Base-by-base conservation (phyloP, 92 coral and sea anemone genomes). In the Diadumene lineata region DNA sequence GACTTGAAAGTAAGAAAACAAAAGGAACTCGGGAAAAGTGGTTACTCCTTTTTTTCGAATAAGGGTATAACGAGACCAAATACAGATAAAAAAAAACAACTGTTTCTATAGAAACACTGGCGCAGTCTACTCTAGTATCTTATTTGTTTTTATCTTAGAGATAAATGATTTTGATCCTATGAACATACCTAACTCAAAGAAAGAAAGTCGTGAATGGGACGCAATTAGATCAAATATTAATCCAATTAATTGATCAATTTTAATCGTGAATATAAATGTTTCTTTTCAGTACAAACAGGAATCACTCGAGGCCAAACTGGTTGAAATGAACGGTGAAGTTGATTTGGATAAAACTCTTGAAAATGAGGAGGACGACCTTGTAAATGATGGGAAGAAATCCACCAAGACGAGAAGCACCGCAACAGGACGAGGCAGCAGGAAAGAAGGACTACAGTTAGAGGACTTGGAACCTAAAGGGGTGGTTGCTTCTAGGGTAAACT, bases 401-500 rank as follows among this genome's bases (percentile, higher is more conserved):
- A 53, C 17, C 31, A 60, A 38, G 27, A 22, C 66, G 21, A 68
- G 58, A 56, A 50, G 61, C 33, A 48, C 56, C n/a, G 58, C 8
- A 46, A 30, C 24, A 16, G 70, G 53, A 33, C 64, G 25, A 30
- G 60, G 28, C 34, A 33, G 57, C 44, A 66, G 48, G 57, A 56
- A 87, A 68, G 88, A 81, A 44, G 88, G 73, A 22, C 84, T 90
- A 9, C 82, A 64, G 31, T 57, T 91, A 6, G 93, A 91, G 79
- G 97, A 91, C 76, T 82, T 91, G 61, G 97, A 91, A 34, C 90
- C 97, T 53, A 63, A 85, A 11, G 97, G 88, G 18, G 86, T 79
- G 17, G 55, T 79, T n/a, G 80, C 92, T 21, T 17, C 32, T 19
- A 84, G 79, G 97, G 97, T 88, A 63, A 21, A 43, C 23, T 23